phyloP scores from a whole-genome alignment of 1,140 invertebrate genomes.

The Formica selysi region DNA sequence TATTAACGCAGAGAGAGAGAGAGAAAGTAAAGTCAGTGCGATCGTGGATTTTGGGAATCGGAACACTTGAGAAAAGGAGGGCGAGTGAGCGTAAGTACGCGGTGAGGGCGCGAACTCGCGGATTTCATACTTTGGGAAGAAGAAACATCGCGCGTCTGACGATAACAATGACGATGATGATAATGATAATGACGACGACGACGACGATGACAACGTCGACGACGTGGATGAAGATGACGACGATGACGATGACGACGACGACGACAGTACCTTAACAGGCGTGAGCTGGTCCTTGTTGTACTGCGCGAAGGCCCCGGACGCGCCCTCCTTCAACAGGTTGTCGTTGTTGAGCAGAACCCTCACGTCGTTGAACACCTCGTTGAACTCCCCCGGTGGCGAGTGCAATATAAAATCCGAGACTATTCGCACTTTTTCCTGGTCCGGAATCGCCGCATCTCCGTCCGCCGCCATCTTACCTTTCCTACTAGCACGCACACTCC shows the following conservation, averaged over 20 bases:
- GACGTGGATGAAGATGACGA: not conserved
- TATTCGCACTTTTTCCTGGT: conserved; percentile 97
- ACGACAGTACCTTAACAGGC: conserved; percentile 90
- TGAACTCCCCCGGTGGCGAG: conserved; percentile 99
- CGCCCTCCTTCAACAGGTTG: conserved; percentile 97
- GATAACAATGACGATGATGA: conserved; percentile 39
- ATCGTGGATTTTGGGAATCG: conserved; percentile 35
- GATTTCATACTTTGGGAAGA: not conserved
- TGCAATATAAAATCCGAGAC: conserved; percentile 99
- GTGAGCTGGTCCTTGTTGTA: conserved; percentile 99
- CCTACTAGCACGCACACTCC: conserved; percentile 82
- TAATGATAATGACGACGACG: not conserved
- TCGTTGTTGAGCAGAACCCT: conserved; percentile 98
- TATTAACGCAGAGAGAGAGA: not conserved
- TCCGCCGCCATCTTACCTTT: conserved; percentile 88
- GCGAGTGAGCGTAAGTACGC: not conserved
- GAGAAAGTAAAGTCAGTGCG: conserved; percentile 17
- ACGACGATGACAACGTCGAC: conserved; percentile 15
- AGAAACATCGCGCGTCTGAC: conserved; percentile 48
- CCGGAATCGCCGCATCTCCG: conserved; percentile 91
- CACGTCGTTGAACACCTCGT: conserved; percentile 99
- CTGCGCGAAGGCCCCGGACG: conserved; percentile 97
- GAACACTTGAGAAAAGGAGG: conserved; percentile 5
- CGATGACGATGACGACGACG: not conserved
- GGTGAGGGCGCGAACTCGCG: not conserved